Percentiles rank a stretch among this genome's conserved stretches.
phyloP scores from a whole-genome alignment of 1,140 invertebrate species.

The Orchestia grillus region DNA sequence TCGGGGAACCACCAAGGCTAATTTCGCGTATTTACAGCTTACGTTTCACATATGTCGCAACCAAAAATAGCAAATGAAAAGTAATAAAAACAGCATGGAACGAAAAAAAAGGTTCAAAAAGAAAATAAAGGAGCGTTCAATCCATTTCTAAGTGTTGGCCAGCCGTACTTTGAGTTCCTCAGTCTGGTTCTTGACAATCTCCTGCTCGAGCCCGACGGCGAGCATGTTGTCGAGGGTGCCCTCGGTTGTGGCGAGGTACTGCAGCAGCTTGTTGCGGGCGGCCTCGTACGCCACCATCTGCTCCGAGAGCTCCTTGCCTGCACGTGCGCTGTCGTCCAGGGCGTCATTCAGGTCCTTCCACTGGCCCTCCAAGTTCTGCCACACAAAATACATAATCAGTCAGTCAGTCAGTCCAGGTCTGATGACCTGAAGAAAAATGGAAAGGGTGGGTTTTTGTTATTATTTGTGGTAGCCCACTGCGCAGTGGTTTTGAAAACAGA shows the following conservation, averaged over 20 bases:
- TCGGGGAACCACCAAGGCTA: no score
- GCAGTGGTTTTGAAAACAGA: no score
- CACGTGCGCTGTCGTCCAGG: conserved; percentile 85
- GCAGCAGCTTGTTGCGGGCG: conserved; percentile 84
- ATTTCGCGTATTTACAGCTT: neutral
- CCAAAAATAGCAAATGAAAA: neutral
- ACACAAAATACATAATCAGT: conserved; percentile 12
- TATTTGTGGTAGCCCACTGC: no score
- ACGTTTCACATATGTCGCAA: neutral
- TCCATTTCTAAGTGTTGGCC: no score
- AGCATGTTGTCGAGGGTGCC: conserved; percentile 79
- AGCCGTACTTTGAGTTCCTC: conserved; percentile 82
- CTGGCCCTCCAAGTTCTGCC: conserved; percentile 82
- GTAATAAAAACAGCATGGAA: neutral
- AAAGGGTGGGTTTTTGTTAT: no score
- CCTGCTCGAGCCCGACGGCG: conserved; percentile 88
- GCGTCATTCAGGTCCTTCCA: conserved; percentile 85
- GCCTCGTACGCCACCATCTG: conserved; percentile 87
- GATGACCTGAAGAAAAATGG: neutral
- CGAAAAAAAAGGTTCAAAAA: neutral
- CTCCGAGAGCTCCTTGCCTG: conserved; percentile 85
- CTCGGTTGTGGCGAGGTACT: conserved; percentile 89
- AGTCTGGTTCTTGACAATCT: conserved; percentile 84
- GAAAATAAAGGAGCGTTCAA: no score
- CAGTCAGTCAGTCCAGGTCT: neutral